A percentile compares a stretch with the other conserved stretches of the same genome.
Conservation (phyloP, 1,140 invertebrate species). For the Amphibalanus amphitrite region DNA sequence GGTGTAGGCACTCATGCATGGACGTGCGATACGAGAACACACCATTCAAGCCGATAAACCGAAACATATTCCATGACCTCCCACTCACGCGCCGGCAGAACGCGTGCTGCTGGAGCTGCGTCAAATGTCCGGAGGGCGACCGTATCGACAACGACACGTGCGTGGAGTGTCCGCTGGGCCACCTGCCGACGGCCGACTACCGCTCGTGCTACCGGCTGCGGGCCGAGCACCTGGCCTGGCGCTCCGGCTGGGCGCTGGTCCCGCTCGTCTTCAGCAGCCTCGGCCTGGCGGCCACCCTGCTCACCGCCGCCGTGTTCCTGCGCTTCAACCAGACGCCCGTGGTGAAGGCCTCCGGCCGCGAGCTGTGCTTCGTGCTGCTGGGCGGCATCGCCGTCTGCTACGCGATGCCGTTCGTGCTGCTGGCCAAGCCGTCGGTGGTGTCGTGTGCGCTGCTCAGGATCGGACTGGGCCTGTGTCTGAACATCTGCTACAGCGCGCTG, state of each 20-base stretch:
- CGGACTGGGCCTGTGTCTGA: conserved; percentile 47
- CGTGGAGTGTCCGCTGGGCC: conserved; percentile 40
- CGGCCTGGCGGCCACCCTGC: conserved; percentile 47
- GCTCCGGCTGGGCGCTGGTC: conserved; percentile 41
- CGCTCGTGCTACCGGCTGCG: conserved; percentile 39
- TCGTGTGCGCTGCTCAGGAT: conserved; percentile 43
- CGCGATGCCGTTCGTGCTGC: conserved; percentile 39
- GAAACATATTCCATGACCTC: no score
- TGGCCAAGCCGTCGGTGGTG: conserved; percentile 38
- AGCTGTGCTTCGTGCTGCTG: conserved; percentile 59
- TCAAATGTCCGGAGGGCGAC: conserved; percentile 44
- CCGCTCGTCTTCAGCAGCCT: conserved; percentile 42
- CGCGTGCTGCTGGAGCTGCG: conserved; percentile 60
- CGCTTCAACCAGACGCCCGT: conserved; percentile 55
- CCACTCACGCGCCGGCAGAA: conserved; percentile 24
- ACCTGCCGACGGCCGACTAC: conserved; percentile 41
- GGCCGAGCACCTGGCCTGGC: conserved; percentile 34
- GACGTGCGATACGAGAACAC: no score
- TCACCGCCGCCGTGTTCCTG: conserved; percentile 44
- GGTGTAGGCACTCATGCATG: no score
- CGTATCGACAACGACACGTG: conserved; percentile 48
- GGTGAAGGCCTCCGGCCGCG: conserved; percentile 61
- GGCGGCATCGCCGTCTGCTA: conserved; percentile 41
- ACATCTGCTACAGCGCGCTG: conserved; percentile 53
- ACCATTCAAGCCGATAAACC: no score